These are phyloP conservation scores for Cyclophora punctaria DNA, from an alignment of 2,888 invertebrate species.

Conservation along the genomic window DNA sequence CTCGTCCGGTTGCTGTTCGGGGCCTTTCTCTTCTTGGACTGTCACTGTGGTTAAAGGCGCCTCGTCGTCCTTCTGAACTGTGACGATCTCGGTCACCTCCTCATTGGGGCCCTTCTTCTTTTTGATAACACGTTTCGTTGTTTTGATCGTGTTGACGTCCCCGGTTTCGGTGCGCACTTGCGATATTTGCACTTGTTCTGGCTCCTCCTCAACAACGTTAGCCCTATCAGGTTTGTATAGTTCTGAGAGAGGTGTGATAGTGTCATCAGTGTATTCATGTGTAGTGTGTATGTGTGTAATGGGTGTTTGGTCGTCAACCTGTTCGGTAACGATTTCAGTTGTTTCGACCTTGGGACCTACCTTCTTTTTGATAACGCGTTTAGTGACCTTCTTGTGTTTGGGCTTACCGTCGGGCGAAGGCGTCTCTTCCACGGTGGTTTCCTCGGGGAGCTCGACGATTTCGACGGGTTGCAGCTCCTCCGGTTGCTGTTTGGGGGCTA, in stretches of 20 bases:
- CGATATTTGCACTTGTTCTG: slow-evolving; percentile 1
- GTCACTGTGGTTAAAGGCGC: slow-evolving; percentile 19
- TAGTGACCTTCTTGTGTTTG: slow-evolving; percentile 34
- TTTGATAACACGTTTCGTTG: slow-evolving; percentile 23
- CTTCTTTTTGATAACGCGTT: slow-evolving; percentile 46
- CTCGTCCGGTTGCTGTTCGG: background rate
- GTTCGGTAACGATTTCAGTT: slow-evolving; percentile 9
- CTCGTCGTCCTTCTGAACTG: slow-evolving; percentile 33
- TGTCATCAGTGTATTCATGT: slow-evolving; percentile 21
- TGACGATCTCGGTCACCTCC: slow-evolving; percentile 7
- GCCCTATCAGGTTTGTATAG: background rate
- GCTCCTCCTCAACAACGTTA: slow-evolving; percentile 8
- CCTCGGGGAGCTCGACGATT: slow-evolving; percentile 30
- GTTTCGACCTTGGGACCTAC: slow-evolving; percentile 32
- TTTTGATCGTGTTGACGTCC: slow-evolving; percentile 9
- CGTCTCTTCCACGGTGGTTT: slow-evolving; percentile 27
- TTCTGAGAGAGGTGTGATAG: slow-evolving; percentile 6
- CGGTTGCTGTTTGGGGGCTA: too few species aligned
- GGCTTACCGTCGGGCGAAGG: slow-evolving; percentile 26
- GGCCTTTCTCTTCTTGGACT: background rate
- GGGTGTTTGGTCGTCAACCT: slow-evolving; percentile 22
- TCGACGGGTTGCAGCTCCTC: background rate
- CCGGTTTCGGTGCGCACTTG: slow-evolving; percentile 26
- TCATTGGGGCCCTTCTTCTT: slow-evolving; percentile 7
- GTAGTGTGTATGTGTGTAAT: slow-evolving; percentile 42